These are phyloP conservation scores for Diglossa cyanea DNA, from an alignment of 2,797 vertebrate species.

Conservation along the genomic window DNA sequence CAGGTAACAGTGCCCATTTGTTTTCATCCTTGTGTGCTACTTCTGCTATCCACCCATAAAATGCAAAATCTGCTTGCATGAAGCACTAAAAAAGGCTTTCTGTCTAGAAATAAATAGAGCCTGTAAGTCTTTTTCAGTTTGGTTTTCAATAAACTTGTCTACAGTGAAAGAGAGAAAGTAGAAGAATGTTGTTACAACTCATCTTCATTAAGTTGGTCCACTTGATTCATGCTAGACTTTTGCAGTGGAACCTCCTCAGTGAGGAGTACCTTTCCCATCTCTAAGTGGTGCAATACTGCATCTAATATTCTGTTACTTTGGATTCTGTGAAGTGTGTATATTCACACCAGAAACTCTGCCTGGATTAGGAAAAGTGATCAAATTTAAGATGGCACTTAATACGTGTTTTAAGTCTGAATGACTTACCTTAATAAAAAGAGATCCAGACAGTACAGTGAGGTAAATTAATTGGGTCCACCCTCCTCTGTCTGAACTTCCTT, in stretches of 20 bases:
- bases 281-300: not conserved
- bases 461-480: not conserved
- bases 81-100: not conserved
- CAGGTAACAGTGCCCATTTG: not conserved
- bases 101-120: not conserved
- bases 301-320: not conserved
- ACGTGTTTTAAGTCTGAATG: not conserved
- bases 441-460: not conserved
- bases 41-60: not conserved
- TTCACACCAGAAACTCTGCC: not conserved
- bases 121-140: not conserved
- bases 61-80: not conserved
- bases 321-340: not conserved
- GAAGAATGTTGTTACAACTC: not conserved
- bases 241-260: not conserved
- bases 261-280: not conserved
- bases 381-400: not conserved
- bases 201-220: not conserved
- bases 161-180: not conserved
- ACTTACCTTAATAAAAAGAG: not conserved
- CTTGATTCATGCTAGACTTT: not conserved
- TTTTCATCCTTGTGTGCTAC: not conserved
- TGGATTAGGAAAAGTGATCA: not conserved
- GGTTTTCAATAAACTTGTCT: not conserved
- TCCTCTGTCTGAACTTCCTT: not conserved